A percentile compares a stretch with the other conserved stretches of the same genome.
Evolutionary conservation across 92 coral and sea anemone genomes (phyloP).

Genomic region (Phenganax subtilis): DNA sequence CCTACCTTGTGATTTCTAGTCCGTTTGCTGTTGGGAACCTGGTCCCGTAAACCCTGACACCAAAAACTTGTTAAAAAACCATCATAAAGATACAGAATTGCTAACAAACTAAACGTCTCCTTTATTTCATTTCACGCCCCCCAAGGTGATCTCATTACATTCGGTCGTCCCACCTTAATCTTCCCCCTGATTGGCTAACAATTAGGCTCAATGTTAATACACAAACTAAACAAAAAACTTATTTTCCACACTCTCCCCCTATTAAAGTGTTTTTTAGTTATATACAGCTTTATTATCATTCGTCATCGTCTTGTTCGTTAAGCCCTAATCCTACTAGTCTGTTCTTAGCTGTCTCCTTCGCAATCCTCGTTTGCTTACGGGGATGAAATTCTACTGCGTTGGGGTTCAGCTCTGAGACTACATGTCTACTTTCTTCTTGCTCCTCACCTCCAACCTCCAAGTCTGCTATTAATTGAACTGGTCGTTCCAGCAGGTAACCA

Average conservation of each 20-base stretch:
- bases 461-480: not conserved
- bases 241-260: not conserved
- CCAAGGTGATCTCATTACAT: no score
- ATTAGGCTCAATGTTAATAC: no score
- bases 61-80: no score
- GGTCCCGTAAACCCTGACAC: no score
- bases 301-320: not conserved
- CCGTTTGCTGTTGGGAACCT: no score
- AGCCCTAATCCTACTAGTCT: not conserved
- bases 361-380: not conserved
- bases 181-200: no score
- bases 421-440: not conserved
- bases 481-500: not conserved
- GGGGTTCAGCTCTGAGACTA: not conserved
- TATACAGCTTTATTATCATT: not conserved
- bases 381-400: not conserved
- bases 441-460: constrained; percentile 6
- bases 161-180: no score
- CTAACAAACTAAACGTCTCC: no score
- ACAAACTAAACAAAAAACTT: no score
- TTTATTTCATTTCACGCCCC: no score
- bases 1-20: no score
- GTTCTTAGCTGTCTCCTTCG: constrained; percentile 12
- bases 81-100: no score
- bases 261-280: not conserved